Evolutionary conservation across 2,113 vertebrate species (phyloP).

Genomic region (Saguinus imperator): DNA sequence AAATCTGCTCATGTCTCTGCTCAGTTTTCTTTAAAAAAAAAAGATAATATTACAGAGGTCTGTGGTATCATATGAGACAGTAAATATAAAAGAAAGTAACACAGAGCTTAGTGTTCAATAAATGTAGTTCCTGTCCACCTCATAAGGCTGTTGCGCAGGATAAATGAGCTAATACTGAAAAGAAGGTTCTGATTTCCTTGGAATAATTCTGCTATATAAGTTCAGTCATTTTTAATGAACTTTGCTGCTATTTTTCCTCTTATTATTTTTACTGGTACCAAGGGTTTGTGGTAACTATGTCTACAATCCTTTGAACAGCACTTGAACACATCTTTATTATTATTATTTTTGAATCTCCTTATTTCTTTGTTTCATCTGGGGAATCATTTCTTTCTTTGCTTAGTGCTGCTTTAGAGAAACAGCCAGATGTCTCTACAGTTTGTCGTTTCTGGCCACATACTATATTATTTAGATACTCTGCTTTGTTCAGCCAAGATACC

Average conservation of each 20-base stretch:
- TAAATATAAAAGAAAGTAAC: constrained; percentile 24
- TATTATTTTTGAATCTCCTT: constrained; percentile 49
- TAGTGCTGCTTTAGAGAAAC: constrained; percentile 37
- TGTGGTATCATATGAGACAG: neutral
- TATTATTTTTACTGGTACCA: constrained; percentile 22
- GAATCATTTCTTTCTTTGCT: constrained; percentile 52
- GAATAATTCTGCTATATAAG: neutral
- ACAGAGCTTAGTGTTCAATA: neutral
- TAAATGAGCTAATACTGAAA: constrained; percentile 38
- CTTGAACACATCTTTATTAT: constrained; percentile 41
- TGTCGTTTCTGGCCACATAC: neutral
- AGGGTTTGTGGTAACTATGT: neutral
- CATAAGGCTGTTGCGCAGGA: neutral
- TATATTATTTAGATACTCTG: constrained; percentile 32
- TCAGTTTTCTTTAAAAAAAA: constrained; percentile 15
- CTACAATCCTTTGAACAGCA: constrained; percentile 13
- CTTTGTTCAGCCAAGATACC: neutral
- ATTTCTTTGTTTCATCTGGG: constrained; percentile 43
- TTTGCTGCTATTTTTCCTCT: neutral
- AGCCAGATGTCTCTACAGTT: constrained; percentile 33
- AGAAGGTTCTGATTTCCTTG: neutral
- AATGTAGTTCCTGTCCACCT: neutral
- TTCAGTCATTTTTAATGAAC: constrained; percentile 48
- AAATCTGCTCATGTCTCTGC: neutral
- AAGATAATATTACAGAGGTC: neutral